phyloP scores from a whole-genome alignment of 2,113 vertebrate genomes.

The Opisthocomus hoazin region DNA sequence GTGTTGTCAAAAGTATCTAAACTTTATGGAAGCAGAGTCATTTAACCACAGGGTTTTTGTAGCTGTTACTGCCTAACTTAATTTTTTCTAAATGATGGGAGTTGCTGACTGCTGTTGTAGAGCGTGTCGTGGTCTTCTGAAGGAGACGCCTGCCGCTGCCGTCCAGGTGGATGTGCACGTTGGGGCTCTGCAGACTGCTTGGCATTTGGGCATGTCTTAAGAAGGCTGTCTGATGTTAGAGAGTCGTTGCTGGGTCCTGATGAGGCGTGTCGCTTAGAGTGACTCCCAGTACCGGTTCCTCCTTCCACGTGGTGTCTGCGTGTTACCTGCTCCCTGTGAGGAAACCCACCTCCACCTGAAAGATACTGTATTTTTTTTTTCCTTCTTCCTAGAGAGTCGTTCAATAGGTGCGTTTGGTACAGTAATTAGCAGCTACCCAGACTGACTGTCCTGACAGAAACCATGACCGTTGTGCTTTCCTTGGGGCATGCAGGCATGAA shows the following conservation, averaged over 20 bases:
- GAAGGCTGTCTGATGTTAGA: neutral
- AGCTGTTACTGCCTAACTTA: neutral
- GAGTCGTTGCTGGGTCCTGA: neutral
- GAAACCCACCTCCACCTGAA: neutral
- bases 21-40: neutral
- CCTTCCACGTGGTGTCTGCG: rapidly evolving
- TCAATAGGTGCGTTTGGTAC: neutral
- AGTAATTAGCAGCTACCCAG: neutral
- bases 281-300: neutral
- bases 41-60: neutral
- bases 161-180: rapidly evolving
- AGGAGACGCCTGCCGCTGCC: neutral
- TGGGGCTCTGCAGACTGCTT: neutral
- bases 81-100: neutral
- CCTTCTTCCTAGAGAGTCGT: rapidly evolving
- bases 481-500: rapidly evolving
- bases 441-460: neutral
- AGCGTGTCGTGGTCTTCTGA: neutral
- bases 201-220: neutral
- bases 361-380: neutral
- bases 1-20: neutral
- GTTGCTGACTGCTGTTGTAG: neutral
- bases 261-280: neutral
- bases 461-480: neutral
- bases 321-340: neutral